Evolutionary conservation across 1,140 invertebrate genomes (phyloP).

Genomic region (Drosophila gunungcola): DNA sequence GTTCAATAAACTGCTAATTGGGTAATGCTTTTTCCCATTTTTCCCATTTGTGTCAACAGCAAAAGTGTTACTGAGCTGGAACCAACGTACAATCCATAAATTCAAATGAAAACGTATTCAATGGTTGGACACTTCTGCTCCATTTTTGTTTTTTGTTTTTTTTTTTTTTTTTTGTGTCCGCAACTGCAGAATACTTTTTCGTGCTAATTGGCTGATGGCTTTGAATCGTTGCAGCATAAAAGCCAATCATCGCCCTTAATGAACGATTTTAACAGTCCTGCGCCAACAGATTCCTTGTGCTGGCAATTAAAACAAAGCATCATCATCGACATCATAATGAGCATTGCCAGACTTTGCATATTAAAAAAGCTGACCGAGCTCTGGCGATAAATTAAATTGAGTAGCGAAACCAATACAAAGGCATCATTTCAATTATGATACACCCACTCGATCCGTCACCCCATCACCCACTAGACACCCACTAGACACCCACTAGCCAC

Average conservation of each 20-base stretch:
- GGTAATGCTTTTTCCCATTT: background rate
- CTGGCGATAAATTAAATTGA: conserved; percentile 55
- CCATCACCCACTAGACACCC: background rate
- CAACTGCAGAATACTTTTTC: conserved; percentile 8
- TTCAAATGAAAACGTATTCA: background rate
- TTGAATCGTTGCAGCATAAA: conserved; percentile 46
- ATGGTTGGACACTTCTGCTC: background rate
- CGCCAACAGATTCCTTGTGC: conserved; percentile 33
- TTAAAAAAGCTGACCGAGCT: conserved; percentile 50
- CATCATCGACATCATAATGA: conserved; percentile 2
- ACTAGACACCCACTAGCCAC: background rate
- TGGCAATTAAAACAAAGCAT: conserved; percentile 49
- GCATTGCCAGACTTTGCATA: conserved; percentile 45
- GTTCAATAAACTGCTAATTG: background rate
- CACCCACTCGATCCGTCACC: conserved; percentile 14
- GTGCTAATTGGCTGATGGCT: conserved; percentile 41
- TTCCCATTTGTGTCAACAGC: too few relatives aligned
- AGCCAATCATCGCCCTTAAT: conserved; percentile 48
- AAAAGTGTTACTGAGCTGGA: too few relatives aligned
- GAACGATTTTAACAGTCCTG: conserved; percentile 36
- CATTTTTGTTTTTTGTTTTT: background rate
- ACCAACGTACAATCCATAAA: background rate
- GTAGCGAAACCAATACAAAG: conserved; percentile 45
- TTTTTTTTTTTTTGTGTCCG: background rate
- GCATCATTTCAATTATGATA: conserved; percentile 43